Percentiles rank a stretch among this genome's conserved stretches.
Conservation (phyloP, 2,888 invertebrate species). For the Agrochola macilenta region DNA sequence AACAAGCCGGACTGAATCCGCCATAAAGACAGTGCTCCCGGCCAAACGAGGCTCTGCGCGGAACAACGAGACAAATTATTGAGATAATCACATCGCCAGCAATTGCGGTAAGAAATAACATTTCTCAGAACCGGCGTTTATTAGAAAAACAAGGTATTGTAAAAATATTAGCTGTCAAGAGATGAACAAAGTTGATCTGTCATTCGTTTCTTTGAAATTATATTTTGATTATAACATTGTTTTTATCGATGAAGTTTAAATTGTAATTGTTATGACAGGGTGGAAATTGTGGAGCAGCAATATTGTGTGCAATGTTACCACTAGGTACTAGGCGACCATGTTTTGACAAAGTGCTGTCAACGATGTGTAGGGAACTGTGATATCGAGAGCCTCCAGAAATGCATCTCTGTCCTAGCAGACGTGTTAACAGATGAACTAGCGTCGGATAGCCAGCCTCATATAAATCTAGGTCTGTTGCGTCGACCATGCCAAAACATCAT, state of each 20-base stretch:
- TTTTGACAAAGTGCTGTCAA: slow-evolving; percentile 18
- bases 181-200: slow-evolving; percentile 46
- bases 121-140: slow-evolving; percentile 67
- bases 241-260: slow-evolving; percentile 38
- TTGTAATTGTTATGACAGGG: slow-evolving; percentile 33
- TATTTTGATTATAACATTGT: slow-evolving; percentile 30
- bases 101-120: slow-evolving; percentile 72
- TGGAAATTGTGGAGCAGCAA: background rate
- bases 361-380: slow-evolving; percentile 5
- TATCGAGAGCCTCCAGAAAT: slow-evolving; percentile 28
- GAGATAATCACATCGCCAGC: slow-evolving; percentile 75
- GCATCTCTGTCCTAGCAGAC: slow-evolving; percentile 33
- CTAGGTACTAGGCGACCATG: slow-evolving; percentile 2
- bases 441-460: slow-evolving; percentile 30
- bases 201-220: slow-evolving; percentile 46
- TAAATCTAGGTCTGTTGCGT: slow-evolving; percentile 27
- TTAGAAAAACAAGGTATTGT: slow-evolving; percentile 60
- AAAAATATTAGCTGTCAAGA: slow-evolving; percentile 68
- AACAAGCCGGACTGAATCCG: slow-evolving; percentile 68
- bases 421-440: slow-evolving; percentile 28
- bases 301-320: background rate
- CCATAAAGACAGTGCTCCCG: slow-evolving; percentile 73
- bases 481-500: slow-evolving; percentile 15
- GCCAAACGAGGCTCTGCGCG: slow-evolving; percentile 61
- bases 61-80: slow-evolving; percentile 74